Percentiles rank a stretch among this genome's conserved stretches.
phyloP scores from a whole-genome alignment of 2,113 vertebrate genomes.

The Emydura subglobosa region DNA sequence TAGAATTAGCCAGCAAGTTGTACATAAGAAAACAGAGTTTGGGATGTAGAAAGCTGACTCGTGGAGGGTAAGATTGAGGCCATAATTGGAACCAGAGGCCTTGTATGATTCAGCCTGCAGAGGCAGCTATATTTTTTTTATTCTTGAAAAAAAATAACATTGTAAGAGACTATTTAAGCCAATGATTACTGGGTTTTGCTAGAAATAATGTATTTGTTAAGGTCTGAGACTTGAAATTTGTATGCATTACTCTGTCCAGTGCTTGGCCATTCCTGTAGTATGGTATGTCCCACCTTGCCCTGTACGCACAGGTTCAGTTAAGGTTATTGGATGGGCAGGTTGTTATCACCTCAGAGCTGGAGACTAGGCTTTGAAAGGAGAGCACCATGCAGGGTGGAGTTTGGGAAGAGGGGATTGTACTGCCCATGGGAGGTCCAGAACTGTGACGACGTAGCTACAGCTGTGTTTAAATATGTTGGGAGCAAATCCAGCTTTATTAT shows the following conservation, averaged over 20 bases:
- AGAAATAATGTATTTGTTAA: accelerated
- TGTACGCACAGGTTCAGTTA: neutral
- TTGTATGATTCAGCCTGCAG: neutral
- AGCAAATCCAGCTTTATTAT: neutral
- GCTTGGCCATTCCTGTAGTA: neutral
- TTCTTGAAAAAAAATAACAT: neutral
- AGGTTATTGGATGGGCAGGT: neutral
- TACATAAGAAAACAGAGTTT: neutral
- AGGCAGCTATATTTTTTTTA: neutral
- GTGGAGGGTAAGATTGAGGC: neutral
- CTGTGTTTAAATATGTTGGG: neutral
- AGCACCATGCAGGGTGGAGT: neutral
- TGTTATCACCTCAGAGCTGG: neutral
- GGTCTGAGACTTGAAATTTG: accelerated
- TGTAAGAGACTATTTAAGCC: neutral
- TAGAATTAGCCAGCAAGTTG: neutral
- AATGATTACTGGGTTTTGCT: accelerated
- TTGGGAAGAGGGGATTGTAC: neutral
- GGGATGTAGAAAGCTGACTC: neutral
- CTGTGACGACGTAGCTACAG: neutral
- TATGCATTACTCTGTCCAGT: accelerated
- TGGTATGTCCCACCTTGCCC: neutral
- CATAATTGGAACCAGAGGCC: neutral
- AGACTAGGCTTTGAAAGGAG: neutral
- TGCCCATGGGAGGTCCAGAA: neutral